Base-by-base conservation (phyloP, 2,888 invertebrate species). In the Drosophila ustulata region DNA sequence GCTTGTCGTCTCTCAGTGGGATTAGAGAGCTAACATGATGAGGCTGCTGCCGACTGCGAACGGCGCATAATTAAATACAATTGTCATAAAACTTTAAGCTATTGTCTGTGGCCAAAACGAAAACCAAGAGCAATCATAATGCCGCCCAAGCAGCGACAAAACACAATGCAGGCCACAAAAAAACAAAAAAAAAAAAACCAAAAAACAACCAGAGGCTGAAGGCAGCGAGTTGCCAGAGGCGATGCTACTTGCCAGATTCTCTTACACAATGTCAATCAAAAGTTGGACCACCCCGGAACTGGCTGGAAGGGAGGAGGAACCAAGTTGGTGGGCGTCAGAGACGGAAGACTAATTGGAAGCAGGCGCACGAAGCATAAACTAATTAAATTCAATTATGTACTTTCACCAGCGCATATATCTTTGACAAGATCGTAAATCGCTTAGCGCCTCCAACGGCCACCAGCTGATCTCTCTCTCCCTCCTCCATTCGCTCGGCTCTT, bases 21-120 rank as follows among this genome's bases (percentile, higher is more conserved):
- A 73, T 66, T 62, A 58, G 46, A 28, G 47, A 37, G 57, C 55
- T 34, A 56, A 56, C 55, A 56, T 45, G 43, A 25, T 32, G 53
- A 39, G 25, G 50, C 11, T 34, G 28, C n/a, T 25, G 43, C 25
- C n/a, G 57, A 56, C 46, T 61, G 46, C 65, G 59, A 50, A 56
- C 75, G 68, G 58, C 67, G 89, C 84, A 89, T 82, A 89, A 82
- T 88, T 89, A 89, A 80, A 84, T 87, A 71, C 69, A 89, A 86
- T 80, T 86, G 84, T 73, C 73, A 71, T 66, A 83, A 69, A 83
- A 71, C 87, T 87, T 81, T 46, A 71, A 74, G 88, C 89, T 71
- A 68, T 89, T 89, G 88, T 89, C 71, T 71, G 77, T 63, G 53
- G 66, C 45, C 62, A 75, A 28, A 13, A 45, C 34, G 51, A 64